Evolutionary conservation across 2,113 vertebrate species (phyloP).

Genomic region (Stigmatopora nigra): DNA sequence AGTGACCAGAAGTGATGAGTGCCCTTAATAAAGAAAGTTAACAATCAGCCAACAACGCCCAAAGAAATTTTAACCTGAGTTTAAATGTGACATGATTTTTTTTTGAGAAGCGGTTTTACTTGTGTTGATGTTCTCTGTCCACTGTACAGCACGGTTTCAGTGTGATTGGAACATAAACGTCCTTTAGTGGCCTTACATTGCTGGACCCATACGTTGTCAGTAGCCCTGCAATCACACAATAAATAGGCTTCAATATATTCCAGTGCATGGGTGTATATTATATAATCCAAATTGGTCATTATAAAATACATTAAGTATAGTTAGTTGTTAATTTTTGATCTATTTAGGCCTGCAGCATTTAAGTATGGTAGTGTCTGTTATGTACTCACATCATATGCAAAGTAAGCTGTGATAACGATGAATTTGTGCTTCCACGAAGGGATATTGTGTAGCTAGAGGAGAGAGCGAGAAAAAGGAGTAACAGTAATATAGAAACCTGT

Average conservation of each 20-base stretch:
- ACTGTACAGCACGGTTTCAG: conserved; percentile 46
- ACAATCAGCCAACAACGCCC: background rate
- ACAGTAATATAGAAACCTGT: conserved; percentile 11
- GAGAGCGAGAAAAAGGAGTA: conserved; percentile 29
- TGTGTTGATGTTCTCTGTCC: conserved; percentile 55
- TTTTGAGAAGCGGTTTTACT: conserved; percentile 58
- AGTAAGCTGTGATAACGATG: conserved; percentile 79
- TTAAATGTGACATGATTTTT: background rate
- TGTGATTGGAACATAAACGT: conserved; percentile 72
- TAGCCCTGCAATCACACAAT: conserved; percentile 67
- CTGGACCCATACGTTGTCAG: conserved; percentile 70
- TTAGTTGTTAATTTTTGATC: background rate
- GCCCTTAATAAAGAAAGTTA: conserved; percentile 63
- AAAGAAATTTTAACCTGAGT: background rate
- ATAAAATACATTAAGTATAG: too few species aligned
- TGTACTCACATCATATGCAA: conserved; percentile 88
- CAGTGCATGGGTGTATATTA: background rate
- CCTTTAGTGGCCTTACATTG: conserved; percentile 75
- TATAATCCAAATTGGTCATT: background rate
- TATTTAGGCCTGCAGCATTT: background rate
- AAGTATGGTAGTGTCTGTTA: background rate
- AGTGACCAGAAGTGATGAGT: conserved; percentile 81
- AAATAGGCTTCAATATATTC: background rate
- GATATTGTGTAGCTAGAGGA: conserved; percentile 80
- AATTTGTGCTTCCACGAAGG: conserved; percentile 74